Percentiles rank a stretch among this genome's conserved stretches.
Evolutionary conservation across 2,113 vertebrate species (phyloP).

Genomic region (Limnothrissa miodon): DNA sequence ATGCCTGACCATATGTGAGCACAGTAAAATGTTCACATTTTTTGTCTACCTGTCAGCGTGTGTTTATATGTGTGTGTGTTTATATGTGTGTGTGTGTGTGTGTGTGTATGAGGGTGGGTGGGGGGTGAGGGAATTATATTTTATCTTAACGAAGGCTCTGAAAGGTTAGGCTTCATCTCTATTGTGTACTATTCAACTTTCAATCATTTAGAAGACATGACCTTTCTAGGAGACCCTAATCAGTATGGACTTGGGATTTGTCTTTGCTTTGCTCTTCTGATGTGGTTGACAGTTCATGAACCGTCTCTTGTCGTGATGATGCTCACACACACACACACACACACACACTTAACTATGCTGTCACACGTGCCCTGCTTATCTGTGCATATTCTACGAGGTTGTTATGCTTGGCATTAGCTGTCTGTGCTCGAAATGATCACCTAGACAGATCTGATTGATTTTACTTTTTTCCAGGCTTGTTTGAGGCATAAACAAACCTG

Average conservation of each 20-base stretch:
- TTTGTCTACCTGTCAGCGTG: neutral
- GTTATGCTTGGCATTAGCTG: slow-evolving; percentile 50
- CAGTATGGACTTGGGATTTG: slow-evolving; percentile 37
- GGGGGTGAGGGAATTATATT: neutral
- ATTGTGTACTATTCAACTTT: slow-evolving; percentile 39
- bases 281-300: slow-evolving; percentile 1
- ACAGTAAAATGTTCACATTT: neutral
- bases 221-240: slow-evolving; percentile 45
- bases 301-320: slow-evolving; percentile 1
- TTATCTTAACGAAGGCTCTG: slow-evolving; percentile 22
- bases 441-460: slow-evolving; percentile 44
- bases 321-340: neutral
- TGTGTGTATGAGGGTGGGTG: neutral
- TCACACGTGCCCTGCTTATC: slow-evolving; percentile 32
- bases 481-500: slow-evolving; percentile 27
- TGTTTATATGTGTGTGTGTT: too few species aligned
- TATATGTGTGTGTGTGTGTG: too few species aligned
- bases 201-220: slow-evolving; percentile 44
- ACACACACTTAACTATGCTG: neutral
- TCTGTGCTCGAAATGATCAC: slow-evolving; percentile 46
- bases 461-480: slow-evolving; percentile 21
- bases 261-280: slow-evolving; percentile 7
- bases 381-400: slow-evolving; percentile 47
- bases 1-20: neutral
- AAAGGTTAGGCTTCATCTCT: slow-evolving; percentile 30